These are phyloP conservation scores for Drosophila ficusphila DNA, from an alignment of 1,140 invertebrate genomes.

Conservation along the genomic window DNA sequence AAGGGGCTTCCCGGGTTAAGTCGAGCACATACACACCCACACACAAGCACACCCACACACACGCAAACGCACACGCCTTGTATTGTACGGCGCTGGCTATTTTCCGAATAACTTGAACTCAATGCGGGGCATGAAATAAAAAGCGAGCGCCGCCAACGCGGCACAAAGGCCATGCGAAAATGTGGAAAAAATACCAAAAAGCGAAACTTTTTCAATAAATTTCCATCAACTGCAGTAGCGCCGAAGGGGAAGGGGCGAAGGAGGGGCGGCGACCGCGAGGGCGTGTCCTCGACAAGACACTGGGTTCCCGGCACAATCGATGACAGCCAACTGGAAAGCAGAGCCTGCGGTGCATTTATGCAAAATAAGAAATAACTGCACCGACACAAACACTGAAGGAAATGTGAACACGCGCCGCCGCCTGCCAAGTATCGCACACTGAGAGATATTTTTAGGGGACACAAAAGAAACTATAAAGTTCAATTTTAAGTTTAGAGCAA, in stretches of 20 bases:
- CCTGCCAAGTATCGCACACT: conserved; percentile 37
- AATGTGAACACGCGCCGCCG: conserved; percentile 51
- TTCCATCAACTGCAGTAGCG: conserved; percentile 69
- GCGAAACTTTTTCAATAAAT: conserved; percentile 81
- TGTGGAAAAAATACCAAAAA: conserved; percentile 59
- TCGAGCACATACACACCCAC: conserved; percentile 18
- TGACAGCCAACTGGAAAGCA: conserved; percentile 77
- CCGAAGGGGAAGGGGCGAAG: background rate
- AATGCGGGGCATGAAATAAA: conserved; percentile 77
- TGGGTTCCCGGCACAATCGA: conserved; percentile 62
- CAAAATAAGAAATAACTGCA: conserved; percentile 80
- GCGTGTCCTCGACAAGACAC: conserved; percentile 67
- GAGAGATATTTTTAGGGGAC: background rate
- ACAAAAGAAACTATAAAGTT: too few relatives aligned
- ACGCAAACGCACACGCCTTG: conserved; percentile 10
- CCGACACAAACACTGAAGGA: conserved; percentile 33
- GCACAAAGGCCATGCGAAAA: conserved; percentile 65
- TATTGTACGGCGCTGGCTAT: conserved; percentile 61
- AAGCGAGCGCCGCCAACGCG: conserved; percentile 60
- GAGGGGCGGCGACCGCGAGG: background rate
- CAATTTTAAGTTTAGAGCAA: too few relatives aligned
- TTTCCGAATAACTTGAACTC: conserved; percentile 82
- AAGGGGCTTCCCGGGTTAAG: conserved; percentile 19
- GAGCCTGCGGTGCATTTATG: conserved; percentile 80
- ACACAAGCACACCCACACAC: conserved; percentile 9